Evolutionary conservation across 2,113 vertebrate species (phyloP), one percentile per base, ranked within the genome.

Genomic region (Chloebia gouldiae): DNA sequence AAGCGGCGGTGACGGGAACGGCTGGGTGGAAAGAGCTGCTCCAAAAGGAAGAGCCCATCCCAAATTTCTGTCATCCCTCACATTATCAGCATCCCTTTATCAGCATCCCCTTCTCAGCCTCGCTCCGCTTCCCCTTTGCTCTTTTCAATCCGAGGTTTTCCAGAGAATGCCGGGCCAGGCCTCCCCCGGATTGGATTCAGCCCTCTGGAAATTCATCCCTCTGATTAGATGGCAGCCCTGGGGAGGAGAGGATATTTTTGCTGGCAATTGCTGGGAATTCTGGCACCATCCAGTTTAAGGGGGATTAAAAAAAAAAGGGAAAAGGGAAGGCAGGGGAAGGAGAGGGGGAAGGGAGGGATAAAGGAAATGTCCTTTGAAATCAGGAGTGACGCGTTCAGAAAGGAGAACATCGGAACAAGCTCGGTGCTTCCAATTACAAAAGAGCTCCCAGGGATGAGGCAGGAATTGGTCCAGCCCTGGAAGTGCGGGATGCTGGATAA

Each of bases 301-400:
- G 71, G 56, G 21, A 17, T 31, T 28, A 3, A 1, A 1, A 18
- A 44, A 49, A 30, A 53, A 51, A 13, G 33, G n/a, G 19, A 8
- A 56, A 39, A 33, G 18, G 28, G 8, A 31, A 25, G 4, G 6
- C 39, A 16, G 21, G 19, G 1, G 15, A 24, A 23, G 35, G 8
- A 20, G 37, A 56, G 68, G 69, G 73, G 81, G 84, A 66, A 84
- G 90, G 86, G 69, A 86, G 63, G 76, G 93, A 94, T 68, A 85
- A 96, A 93, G 90, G 94, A n/a, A 94, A 94, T 76, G 93, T 96
- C 94, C 95, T 96, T 93, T 94, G 59, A 82, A 96, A 96, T 94
- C 50, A 25, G 82, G 92, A 97, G 82, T 44, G 93, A 93, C 84
- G 61, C 40, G 3, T n/a, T 79, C 70, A 81, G 60, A 89, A 92